phyloP scores from a whole-genome alignment of 2,888 invertebrate species.

The Neocrepidodera transversa region DNA sequence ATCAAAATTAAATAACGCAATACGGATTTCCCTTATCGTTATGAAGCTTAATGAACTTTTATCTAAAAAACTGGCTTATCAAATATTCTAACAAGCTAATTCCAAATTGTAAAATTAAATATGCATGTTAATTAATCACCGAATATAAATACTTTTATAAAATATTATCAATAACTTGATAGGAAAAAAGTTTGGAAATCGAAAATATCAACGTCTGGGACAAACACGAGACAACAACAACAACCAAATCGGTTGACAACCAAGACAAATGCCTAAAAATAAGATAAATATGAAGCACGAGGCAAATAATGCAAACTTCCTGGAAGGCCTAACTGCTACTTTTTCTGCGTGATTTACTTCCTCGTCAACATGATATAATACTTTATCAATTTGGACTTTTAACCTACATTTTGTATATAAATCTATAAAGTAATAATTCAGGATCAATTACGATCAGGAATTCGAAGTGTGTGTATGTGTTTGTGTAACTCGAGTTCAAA shows the following conservation, averaged over 20 bases:
- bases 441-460: constrained; percentile 18
- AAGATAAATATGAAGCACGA: constrained; percentile 8
- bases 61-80: too few relatives aligned
- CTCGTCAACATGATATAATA: constrained; percentile 33
- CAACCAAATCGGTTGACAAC: background rate
- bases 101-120: too few relatives aligned
- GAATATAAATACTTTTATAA: too few relatives aligned
- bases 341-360: constrained; percentile 23
- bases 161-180: too few relatives aligned
- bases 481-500: background rate
- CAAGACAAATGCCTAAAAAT: background rate
- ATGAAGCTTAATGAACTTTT: too few relatives aligned
- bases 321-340: constrained; percentile 1
- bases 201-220: too few relatives aligned
- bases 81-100: too few relatives aligned
- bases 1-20: too few relatives aligned
- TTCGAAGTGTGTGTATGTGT: constrained; percentile 16
- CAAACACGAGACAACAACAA: background rate
- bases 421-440: constrained; percentile 14
- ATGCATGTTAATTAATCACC: too few relatives aligned
- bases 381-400: constrained; percentile 35
- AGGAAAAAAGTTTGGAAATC: too few relatives aligned
- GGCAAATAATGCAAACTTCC: constrained; percentile 13
- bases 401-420: constrained; percentile 37
- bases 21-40: too few relatives aligned